A percentile compares a stretch with the other conserved stretches of the same genome.
phyloP scores from a whole-genome alignment of 2,113 vertebrate species.

The Polypterus bichir region DNA sequence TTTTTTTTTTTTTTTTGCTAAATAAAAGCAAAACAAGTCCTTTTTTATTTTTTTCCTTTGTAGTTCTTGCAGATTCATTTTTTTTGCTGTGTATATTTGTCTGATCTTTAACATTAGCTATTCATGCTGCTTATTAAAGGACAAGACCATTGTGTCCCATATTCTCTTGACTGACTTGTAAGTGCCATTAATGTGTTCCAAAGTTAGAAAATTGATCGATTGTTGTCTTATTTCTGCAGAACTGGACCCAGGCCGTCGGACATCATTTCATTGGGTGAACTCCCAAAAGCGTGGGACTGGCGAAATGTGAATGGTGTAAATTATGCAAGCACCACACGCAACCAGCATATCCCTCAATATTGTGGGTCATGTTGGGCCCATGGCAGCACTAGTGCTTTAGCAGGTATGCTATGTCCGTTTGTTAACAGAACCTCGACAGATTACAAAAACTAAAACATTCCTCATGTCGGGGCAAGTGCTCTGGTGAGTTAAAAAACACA shows the following conservation, averaged over 20 bases:
- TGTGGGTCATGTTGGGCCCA: conserved; percentile 97
- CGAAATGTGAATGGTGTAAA: conserved; percentile 68
- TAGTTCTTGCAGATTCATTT: too few relatives aligned
- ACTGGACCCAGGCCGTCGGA: conserved; percentile 68
- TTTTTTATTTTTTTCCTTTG: too few relatives aligned
- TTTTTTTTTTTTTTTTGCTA: background rate
- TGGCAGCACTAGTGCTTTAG: conserved; percentile 84
- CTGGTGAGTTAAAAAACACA: too few relatives aligned
- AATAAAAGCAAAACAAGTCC: too few relatives aligned
- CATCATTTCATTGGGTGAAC: conserved; percentile 41
- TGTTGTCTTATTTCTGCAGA: conserved; percentile 17
- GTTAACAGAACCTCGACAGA: background rate
- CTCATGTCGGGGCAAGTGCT: background rate
- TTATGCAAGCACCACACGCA: conserved; percentile 76
- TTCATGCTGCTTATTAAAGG: too few relatives aligned
- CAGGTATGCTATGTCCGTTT: conserved; percentile 47
- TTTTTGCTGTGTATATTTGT: too few relatives aligned
- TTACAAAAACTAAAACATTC: background rate
- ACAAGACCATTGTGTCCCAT: too few relatives aligned
- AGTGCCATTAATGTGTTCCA: too few relatives aligned
- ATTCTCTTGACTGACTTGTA: too few relatives aligned
- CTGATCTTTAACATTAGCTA: too few relatives aligned
- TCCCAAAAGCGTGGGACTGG: conserved; percentile 86
- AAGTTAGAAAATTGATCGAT: background rate
- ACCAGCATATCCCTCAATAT: conserved; percentile 97